These are phyloP conservation scores for Bombus picipes DNA, from an alignment of 1,140 invertebrate genomes.

Conservation along the genomic window DNA sequence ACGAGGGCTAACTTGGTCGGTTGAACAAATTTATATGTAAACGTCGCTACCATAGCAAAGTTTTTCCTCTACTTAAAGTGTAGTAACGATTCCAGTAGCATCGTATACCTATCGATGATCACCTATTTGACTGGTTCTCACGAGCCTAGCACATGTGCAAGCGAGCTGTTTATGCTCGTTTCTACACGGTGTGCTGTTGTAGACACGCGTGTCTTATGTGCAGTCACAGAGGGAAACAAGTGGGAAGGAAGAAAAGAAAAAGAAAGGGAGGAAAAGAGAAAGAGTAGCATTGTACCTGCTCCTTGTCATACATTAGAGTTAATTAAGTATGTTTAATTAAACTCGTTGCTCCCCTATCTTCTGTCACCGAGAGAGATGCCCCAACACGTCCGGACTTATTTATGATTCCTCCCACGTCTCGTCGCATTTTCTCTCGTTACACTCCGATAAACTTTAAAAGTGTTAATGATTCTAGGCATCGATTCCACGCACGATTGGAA, in stretches of 20 bases:
- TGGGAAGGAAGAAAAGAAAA: not conserved
- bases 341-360: slow-evolving; percentile 62
- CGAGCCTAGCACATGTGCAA: slow-evolving; percentile 53
- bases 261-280: not conserved
- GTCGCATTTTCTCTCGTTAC: slow-evolving; percentile 53
- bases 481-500: slow-evolving; percentile 69
- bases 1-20: not conserved
- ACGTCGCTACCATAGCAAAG: not conserved
- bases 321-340: slow-evolving; percentile 79
- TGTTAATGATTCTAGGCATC: slow-evolving; percentile 69
- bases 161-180: slow-evolving; percentile 51
- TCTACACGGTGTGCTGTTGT: slow-evolving; percentile 48
- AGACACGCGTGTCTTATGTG: slow-evolving; percentile 62
- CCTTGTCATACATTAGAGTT: slow-evolving; percentile 72
- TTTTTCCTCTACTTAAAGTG: not conserved
- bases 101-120: slow-evolving; percentile 45
- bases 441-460: slow-evolving; percentile 56
- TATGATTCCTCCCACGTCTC: slow-evolving; percentile 42
- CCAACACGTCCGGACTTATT: slow-evolving; percentile 43
- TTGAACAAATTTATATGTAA: not conserved
- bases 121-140: slow-evolving; percentile 54
- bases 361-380: slow-evolving; percentile 25
- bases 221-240: slow-evolving; percentile 10
- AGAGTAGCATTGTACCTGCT: slow-evolving; percentile 48
- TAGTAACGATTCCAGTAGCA: slow-evolving; percentile 25